phyloP scores from a whole-genome alignment of 2,888 invertebrate genomes.

The Ommatoiulus sabulosus region DNA sequence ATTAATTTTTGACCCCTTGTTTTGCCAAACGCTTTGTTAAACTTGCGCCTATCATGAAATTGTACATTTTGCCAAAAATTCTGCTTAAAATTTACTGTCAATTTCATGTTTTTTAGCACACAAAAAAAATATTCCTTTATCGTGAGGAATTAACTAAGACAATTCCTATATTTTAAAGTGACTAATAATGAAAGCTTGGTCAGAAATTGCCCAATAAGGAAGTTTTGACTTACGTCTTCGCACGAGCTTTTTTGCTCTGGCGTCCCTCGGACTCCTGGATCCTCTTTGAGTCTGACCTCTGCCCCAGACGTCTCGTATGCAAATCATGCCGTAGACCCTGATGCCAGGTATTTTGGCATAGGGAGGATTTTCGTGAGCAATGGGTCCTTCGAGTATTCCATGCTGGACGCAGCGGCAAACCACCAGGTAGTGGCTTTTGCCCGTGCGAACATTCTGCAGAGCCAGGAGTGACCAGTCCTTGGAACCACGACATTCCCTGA shows the following conservation, averaged over 20 bases:
- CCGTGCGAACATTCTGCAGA: slow-evolving; percentile 89
- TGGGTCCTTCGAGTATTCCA: slow-evolving; percentile 89
- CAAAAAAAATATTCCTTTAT: no score
- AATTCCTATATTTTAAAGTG: no score
- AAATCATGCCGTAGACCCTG: slow-evolving; percentile 94
- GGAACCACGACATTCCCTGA: slow-evolving; percentile 88
- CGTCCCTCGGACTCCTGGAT: slow-evolving; percentile 53
- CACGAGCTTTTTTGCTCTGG: slow-evolving; percentile 12
- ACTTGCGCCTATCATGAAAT: no score
- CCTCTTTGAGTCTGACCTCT: slow-evolving; percentile 19
- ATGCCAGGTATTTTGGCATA: slow-evolving; percentile 95
- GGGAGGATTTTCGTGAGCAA: slow-evolving; percentile 93
- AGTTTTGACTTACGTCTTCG: not conserved
- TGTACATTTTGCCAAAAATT: no score
- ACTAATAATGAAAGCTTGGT: not conserved
- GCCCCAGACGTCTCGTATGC: slow-evolving; percentile 70
- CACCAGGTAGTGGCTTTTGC: slow-evolving; percentile 92
- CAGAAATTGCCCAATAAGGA: not conserved
- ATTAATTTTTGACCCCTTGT: no score
- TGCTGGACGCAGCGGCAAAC: slow-evolving; percentile 90
- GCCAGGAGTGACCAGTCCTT: slow-evolving; percentile 93
- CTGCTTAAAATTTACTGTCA: no score
- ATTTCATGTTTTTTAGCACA: no score
- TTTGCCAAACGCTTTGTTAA: no score
- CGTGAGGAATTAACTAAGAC: no score